Base-by-base conservation (phyloP, 2,888 invertebrate genomes). In the Diadegma fenestrale region DNA sequence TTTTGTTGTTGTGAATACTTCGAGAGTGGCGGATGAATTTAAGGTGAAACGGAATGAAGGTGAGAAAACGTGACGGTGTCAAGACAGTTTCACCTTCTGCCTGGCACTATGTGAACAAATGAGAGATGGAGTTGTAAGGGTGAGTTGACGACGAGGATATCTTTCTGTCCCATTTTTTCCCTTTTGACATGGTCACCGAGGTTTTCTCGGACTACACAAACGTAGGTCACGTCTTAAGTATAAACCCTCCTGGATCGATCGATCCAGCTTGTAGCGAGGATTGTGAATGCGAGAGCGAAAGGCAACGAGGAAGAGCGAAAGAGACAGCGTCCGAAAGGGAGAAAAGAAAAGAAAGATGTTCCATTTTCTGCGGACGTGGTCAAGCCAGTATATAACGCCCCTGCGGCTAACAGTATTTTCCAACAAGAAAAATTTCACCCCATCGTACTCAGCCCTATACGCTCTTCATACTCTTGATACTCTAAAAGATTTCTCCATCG, bases 331-430 rank as follows among this genome's bases (percentile, higher is more conserved):
- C 12, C 66, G 58, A 45, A 54, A 54, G 64, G 33, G 22, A 8
- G 43, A 48, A 43, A 79, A 12, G 12, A 19, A 26, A 30, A 69
- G 30, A 17, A 30, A 69, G 72, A 82, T 77, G 82, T 58, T 73
- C 81, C 84, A 88, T 89, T 89, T 87, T 88, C 87, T 84, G 86
- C 75, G 86, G 87, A 88, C 86, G 86, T 84, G 86, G 88, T 84
- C 89, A 88, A 83, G 80, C 85, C 73, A 77, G 87, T 86, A 87
- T 86, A 85, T 89, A 90, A 90, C 87, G 86, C 86, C 81, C 72
- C 69, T 76, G 83, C 63, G 85, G 85, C 87, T 89, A 88, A 90
- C 86, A 91, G 89, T 88, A 86, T 89, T 90, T 90, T 87, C 87
- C 69, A 61, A 54, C 51, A 63, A 61, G 43, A 54, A 66, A 73